Conservation (phyloP, 1,140 invertebrate genomes). For the Drosophila parvula region DNA sequence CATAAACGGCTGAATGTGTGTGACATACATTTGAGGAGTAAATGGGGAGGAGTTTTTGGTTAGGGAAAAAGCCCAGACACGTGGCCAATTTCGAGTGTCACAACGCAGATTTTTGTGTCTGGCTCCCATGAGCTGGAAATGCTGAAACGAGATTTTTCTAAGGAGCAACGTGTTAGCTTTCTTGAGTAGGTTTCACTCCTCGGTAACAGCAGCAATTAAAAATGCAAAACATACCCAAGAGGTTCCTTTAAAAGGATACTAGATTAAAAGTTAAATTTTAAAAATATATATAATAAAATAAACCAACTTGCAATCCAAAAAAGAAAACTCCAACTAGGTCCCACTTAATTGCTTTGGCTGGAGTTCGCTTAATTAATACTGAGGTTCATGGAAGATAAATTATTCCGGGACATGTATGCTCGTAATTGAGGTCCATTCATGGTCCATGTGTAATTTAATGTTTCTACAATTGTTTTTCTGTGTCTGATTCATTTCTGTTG, state of each 20-base stretch:
- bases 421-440: conserved; percentile 31
- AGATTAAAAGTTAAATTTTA: neutral
- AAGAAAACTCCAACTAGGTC: neutral
- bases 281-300: neutral
- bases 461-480: conserved; percentile 33
- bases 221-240: neutral
- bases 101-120: conserved; percentile 16
- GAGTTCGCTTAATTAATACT: conserved; percentile 30
- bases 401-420: conserved; percentile 9
- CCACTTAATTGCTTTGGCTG: neutral
- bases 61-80: conserved; percentile 16
- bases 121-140: neutral
- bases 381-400: conserved; percentile 22
- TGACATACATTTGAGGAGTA: conserved; percentile 12
- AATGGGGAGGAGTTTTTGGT: neutral
- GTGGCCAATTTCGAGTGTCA: conserved; percentile 41
- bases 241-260: neutral
- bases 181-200: neutral
- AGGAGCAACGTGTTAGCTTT: neutral
- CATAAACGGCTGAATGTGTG: neutral
- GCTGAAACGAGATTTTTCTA: conserved; percentile 6
- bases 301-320: neutral
- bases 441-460: conserved; percentile 33
- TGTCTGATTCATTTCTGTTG: conserved; percentile 23
- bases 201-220: neutral